Evolutionary conservation across 64 coral and sea anemone species (phyloP).

Genomic region (Montipora sp.): DNA sequence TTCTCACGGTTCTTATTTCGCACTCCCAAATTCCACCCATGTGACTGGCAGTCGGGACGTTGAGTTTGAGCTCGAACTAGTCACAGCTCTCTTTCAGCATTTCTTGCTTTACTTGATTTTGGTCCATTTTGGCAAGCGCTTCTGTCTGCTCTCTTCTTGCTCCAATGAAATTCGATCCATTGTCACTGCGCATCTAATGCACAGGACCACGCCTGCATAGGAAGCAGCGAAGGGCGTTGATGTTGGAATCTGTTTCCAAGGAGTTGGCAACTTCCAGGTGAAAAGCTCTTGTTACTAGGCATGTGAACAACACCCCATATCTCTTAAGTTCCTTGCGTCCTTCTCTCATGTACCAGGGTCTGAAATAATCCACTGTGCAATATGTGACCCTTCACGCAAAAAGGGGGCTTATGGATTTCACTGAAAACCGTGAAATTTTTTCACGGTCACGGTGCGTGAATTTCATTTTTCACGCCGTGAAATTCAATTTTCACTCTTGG

Average conservation of each 20-base stretch:
- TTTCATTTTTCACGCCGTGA: too few relatives aligned
- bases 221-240: too few relatives aligned
- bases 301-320: slow-evolving; percentile 64
- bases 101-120: slow-evolving; percentile 8
- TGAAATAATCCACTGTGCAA: slow-evolving; percentile 48
- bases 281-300: slow-evolving; percentile 51
- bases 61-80: slow-evolving; percentile 33
- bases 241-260: slow-evolving; percentile 7
- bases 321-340: slow-evolving; percentile 54
- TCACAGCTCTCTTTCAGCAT: slow-evolving; percentile 50
- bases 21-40: slow-evolving; percentile 30
- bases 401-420: too few relatives aligned
- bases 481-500: too few relatives aligned
- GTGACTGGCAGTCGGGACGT: slow-evolving; percentile 42
- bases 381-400: too few relatives aligned
- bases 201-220: too few relatives aligned
- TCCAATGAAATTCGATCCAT: not conserved
- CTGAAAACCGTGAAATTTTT: too few relatives aligned
- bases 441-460: too few relatives aligned
- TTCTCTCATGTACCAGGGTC: slow-evolving; percentile 30
- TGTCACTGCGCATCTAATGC: slow-evolving; percentile 2
- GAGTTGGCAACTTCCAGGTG: slow-evolving; percentile 54
- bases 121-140: slow-evolving; percentile 31
- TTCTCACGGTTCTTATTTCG: not conserved
- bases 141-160: slow-evolving; percentile 28